Base-by-base conservation (phyloP, 2,797 vertebrate genomes). In the Tinamus major region DNA sequence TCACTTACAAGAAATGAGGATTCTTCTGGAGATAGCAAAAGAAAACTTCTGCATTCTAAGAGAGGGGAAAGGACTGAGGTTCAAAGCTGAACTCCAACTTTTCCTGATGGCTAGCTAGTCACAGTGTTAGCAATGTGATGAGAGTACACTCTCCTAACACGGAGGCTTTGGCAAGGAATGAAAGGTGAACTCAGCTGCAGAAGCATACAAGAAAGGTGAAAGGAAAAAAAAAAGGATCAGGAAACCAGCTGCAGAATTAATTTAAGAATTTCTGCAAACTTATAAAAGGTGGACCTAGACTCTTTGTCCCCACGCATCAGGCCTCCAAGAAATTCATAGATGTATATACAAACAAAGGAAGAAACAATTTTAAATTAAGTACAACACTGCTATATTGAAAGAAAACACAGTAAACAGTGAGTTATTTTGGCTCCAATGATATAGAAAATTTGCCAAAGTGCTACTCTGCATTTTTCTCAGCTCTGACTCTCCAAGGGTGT, bases 381-480 rank as follows among this genome's bases (percentile, higher is more conserved):
- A 8, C 62, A 85, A 31, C 1, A 2, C 13, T 41, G 77, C 49
- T 26, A 37, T 65, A 42, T 39, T 92, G 71, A 88, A 94, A 86
- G 48, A 72, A 90, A 91, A 4, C 8, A 44, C 35, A 27, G 78
- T 87, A 90, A 92, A 62, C 31, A 89, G 44, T 58, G 78, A 87
- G 85, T 95, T 94, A 94, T 90, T 88, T 81, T 90, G 89, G 79
- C 86, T 88, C 56, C 53, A 83, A 37, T 44, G 49, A n/a, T 65
- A 74, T 5, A 62, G 85, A 93, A 71, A 59, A 27, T 78, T 91
- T 96, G 96, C 93, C 95, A 96, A 94, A 93, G 88, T 81, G 56
- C 82, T 94, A 74, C 63, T 84, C 67, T 84, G 51, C 56, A 76
- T 89, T 95, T 95, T 94, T 87, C 63, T 91, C 42, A 87, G 72